phyloP scores from a whole-genome alignment of 2,888 invertebrate genomes.

The Bugulina stolonifera region DNA sequence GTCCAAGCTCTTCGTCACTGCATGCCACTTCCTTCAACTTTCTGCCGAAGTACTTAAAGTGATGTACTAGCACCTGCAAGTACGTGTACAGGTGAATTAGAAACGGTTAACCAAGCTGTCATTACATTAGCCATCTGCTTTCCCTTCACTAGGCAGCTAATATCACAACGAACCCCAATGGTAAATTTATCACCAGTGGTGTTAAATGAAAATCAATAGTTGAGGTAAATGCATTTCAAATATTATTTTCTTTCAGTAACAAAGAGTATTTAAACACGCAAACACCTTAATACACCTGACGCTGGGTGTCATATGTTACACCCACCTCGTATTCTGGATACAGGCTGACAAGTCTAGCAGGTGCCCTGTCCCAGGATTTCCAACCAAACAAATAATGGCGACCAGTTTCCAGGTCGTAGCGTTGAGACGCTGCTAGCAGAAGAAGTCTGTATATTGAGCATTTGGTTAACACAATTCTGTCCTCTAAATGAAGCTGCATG shows the following conservation, averaged over 20 bases:
- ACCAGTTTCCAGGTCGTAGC: conserved; percentile 36
- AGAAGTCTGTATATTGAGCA: conserved; percentile 43
- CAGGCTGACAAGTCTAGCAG: background rate
- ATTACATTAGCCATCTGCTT: too few relatives aligned
- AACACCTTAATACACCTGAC: too few relatives aligned
- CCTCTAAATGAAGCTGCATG: conserved; percentile 36
- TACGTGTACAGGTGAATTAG: too few relatives aligned
- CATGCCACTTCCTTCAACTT: conserved; percentile 36
- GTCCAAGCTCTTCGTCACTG: conserved; percentile 39
- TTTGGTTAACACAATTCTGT: conserved; percentile 41
- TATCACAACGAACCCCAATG: too few relatives aligned
- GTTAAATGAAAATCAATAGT: too few relatives aligned
- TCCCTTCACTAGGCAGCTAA: too few relatives aligned
- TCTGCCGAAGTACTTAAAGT: conserved; percentile 40
- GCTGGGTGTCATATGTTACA: too few relatives aligned
- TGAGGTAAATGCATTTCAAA: too few relatives aligned
- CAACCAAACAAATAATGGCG: background rate
- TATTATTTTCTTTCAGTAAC: too few relatives aligned
- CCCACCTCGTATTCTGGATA: conserved; percentile 13
- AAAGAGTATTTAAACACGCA: too few relatives aligned
- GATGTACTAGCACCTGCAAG: conserved; percentile 34
- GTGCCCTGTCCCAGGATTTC: conserved; percentile 4
- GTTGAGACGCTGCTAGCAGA: conserved; percentile 37
- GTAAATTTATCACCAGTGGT: too few relatives aligned
- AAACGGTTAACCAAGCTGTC: too few relatives aligned